phyloP scores from a whole-genome alignment of 2,797 vertebrate species.

The Psittacula echo region DNA sequence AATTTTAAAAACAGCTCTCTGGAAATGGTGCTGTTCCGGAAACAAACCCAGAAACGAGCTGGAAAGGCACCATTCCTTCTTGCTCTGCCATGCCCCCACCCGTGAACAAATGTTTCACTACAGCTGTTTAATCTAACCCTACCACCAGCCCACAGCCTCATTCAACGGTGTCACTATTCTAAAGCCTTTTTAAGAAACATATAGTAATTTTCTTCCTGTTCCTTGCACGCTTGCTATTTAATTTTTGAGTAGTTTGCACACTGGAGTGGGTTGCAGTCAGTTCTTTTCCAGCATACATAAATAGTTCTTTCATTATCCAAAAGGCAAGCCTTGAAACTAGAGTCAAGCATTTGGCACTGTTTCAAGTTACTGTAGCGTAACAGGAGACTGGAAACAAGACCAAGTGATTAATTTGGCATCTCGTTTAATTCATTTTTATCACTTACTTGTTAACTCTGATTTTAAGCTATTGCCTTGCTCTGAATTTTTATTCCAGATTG shows the following conservation, averaged over 20 bases:
- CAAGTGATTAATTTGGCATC: not conserved
- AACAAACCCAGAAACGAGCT: not conserved
- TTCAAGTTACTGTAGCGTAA: not conserved
- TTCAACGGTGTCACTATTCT: not conserved
- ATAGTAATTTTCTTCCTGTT: not conserved
- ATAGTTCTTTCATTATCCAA: not conserved
- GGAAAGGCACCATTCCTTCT: not conserved
- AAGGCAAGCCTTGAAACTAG: not conserved
- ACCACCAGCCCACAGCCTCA: not conserved
- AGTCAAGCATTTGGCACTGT: not conserved
- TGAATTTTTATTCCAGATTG: not conserved
- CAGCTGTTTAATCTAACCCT: not conserved
- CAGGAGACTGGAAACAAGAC: not conserved
- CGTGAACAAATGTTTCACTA: fast-evolving
- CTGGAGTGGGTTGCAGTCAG: not conserved
- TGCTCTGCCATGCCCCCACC: not conserved
- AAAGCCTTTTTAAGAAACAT: not conserved
- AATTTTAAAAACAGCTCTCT: no score
- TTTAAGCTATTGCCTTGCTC: not conserved
- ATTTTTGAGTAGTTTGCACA: not conserved
- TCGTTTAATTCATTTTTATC: not conserved
- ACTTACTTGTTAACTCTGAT: not conserved
- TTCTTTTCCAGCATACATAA: not conserved
- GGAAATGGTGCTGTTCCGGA: not conserved
- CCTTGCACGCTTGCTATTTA: not conserved